Evolutionary conservation across 2,888 invertebrate genomes (phyloP), one percentile per base, ranked within the genome.

Genomic region (Chrysolina oricalcia): DNA sequence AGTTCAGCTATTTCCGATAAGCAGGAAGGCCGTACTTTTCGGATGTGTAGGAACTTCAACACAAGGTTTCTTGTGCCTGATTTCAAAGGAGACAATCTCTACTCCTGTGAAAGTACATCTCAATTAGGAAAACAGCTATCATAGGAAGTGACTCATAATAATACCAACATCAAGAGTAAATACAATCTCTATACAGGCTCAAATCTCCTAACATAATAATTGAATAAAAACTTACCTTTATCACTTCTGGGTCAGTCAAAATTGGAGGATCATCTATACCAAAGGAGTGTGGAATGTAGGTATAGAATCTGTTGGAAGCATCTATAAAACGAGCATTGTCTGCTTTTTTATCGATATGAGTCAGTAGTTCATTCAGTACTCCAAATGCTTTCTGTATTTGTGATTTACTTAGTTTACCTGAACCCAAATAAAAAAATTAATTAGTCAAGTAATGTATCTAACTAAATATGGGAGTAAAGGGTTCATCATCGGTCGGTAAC

Each of bases 221-320:
- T 0, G 10, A 15, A 63, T 9, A 23, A 23, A 35, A 43, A 69
- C 73, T 78, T 84, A 90, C 90, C 85, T 92, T 91, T n/a, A 99
- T 93, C 65, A 94, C 90, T 65, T 96, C 95, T 6, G 90, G 86
- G 21, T 93, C 93, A 82, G 97, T 92, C 67, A 99, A 90, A 53
- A 97, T 86, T 2, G 96, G 96, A 0, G 97, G 96, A 81, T 93
- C 93, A 17, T 93, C 91, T 50, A 96, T 89, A 0, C 99, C 99
- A 87, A 98, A 98, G 84, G 95, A 94, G 87, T 99, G 99, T 0
- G 99, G 99, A 77, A 99, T 95, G 66, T 98, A 90, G 0, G 98
- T 98, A 88, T 97, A 99, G 89, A 99, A 99, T 79, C 92, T 91
- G 89, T 99, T 99, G 1, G 97, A 95, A 0, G 94, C 95, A 87